These are phyloP conservation scores for Spongia lamella DNA, from an alignment of 37 sponge, comb jelly and placozoan genomes.

Conservation along the genomic window DNA sequence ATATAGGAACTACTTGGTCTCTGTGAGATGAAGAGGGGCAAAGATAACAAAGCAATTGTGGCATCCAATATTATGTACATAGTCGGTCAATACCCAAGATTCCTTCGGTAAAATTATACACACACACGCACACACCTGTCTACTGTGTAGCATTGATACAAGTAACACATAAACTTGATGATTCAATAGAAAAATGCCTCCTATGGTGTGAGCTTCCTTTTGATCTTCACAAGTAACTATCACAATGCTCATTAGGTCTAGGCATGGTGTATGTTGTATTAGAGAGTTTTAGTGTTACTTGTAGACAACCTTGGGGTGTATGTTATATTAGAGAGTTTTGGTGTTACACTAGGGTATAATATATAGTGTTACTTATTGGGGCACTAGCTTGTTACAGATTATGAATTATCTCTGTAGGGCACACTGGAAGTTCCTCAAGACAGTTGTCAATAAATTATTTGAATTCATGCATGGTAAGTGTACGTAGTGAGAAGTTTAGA, in stretches of 20 bases:
- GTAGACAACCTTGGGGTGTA: too few relatives aligned
- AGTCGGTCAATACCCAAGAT: conserved; percentile 98
- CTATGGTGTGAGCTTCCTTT: too few relatives aligned
- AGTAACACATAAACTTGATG: not conserved
- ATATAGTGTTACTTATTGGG: too few relatives aligned
- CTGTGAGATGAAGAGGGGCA: conserved; percentile 95
- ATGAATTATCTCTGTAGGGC: conserved; percentile 58
- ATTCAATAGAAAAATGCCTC: not conserved
- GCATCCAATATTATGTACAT: conserved; percentile 99
- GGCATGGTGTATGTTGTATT: too few relatives aligned
- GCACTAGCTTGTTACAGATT: not conserved
- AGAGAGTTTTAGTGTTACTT: too few relatives aligned
- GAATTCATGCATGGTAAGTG: conserved; percentile 97
- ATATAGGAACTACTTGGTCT: conserved; percentile 85
- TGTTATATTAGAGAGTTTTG: too few relatives aligned
- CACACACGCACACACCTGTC: not conserved
- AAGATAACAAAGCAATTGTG: conserved; percentile 98
- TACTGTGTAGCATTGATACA: not conserved
- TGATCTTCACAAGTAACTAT: too few relatives aligned
- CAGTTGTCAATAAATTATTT: conserved; percentile 98
- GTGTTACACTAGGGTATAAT: too few relatives aligned
- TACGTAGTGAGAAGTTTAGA: not conserved
- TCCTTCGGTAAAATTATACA: conserved; percentile 61
- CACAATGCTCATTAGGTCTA: too few relatives aligned
- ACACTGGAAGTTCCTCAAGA: conserved; percentile 99